Evolutionary conservation across 1,140 invertebrate species (phyloP), one percentile per base, ranked within the genome.

Genomic region (Eupeodes corollae): DNA sequence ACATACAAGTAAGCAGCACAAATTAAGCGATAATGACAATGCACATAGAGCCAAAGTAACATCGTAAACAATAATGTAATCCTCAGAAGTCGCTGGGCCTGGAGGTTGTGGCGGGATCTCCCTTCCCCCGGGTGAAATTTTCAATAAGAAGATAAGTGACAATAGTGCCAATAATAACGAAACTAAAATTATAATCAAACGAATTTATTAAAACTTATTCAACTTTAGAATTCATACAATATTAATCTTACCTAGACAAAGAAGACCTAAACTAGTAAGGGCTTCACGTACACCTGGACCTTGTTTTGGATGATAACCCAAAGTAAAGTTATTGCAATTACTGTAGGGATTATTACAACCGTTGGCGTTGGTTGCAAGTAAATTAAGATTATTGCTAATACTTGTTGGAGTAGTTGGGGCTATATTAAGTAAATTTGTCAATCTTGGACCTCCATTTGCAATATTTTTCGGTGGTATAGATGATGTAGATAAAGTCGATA

Each of bases 1-100:
- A 75, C 90, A 95, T 47, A 95, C 88, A 50, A 95, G 78, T 34
- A 93, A 74, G 65, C 89, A 93, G 72, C 88, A 91, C 14, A 93
- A 75, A 69, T 93, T 89, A 26, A 93, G 70, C 1, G 86, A 88
- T 18, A 93, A 71, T 18, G 89, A 90, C 46, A 93, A 75, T 11
- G 89, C 88, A 61, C 87, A 88, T 49, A 93, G 73, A 6, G 88
- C 88, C 52, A 92, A 73, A 3, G 88, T 90, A 51, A 93, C 88
- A 74, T 93, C 89, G 64, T 91, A 89, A 26, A 93, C 86, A 49
- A 88, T 80, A 18, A 84, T 80, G 56, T 89, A 89, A 59, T 91
- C 87, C 58, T 88, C 86, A 46, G 78, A 76, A 50, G 74, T 54
- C 77, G 61, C 53, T 70, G 55, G 43, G 67, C 69, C 52, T 70